phyloP scores from a whole-genome alignment of 2,888 invertebrate species.

The Mesorhabditis sp. region DNA sequence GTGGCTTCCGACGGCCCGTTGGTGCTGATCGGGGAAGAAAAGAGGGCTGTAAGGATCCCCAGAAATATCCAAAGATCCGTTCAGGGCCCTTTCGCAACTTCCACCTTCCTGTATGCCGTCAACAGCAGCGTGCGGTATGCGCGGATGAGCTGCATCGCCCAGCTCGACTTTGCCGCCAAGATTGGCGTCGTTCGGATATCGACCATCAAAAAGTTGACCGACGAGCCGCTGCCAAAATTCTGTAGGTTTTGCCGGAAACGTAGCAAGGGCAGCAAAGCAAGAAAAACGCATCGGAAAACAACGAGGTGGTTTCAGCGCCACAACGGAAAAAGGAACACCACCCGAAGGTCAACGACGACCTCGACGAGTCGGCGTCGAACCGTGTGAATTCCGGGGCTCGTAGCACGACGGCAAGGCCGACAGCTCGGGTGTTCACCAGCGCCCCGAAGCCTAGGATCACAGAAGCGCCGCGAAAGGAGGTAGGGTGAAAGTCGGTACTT shows the following conservation, averaged over 20 bases:
- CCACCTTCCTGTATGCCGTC: neutral
- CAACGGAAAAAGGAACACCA: neutral
- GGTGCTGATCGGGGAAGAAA: neutral
- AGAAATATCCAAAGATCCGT: neutral
- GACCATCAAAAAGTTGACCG: neutral
- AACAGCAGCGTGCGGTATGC: neutral
- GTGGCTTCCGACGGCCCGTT: neutral
- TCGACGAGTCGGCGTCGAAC: neutral
- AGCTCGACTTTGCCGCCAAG: neutral
- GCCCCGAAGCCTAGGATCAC: too few species aligned
- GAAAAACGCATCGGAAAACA: too few species aligned
- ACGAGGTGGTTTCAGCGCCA: neutral
- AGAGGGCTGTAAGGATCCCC: neutral
- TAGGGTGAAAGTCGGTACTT: too few species aligned
- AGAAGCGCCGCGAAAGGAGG: too few species aligned
- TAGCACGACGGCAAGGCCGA: too few species aligned
- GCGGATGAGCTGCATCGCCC: constrained; percentile 3
- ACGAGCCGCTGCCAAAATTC: neutral
- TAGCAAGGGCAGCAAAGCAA: too few species aligned
- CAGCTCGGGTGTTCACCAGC: too few species aligned
- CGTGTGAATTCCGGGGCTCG: too few species aligned
- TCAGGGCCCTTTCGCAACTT: neutral
- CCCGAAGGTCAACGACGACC: neutral
- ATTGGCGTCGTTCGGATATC: neutral
- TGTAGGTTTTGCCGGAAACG: neutral